A percentile compares a stretch with the other conserved stretches of the same genome.
phyloP scores from a whole-genome alignment of 2,888 invertebrate species.

The Vandiemenella viatica region DNA sequence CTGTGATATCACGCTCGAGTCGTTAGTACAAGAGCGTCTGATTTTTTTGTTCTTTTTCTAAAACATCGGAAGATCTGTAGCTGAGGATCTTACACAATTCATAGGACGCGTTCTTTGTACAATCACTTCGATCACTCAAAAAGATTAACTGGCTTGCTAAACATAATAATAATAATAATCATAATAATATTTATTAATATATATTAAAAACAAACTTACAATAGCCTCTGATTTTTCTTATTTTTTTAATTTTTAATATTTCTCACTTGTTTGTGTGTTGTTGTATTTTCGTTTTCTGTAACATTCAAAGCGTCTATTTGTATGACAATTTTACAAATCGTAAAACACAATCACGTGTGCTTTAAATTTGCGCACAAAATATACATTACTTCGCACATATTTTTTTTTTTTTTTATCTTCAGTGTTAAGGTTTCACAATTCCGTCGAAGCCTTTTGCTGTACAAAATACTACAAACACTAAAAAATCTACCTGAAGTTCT shows the following conservation, averaged over 20 bases:
- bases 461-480: conserved; percentile 31
- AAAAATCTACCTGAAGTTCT: conserved; percentile 20
- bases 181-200: conserved; percentile 11
- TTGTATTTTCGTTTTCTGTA: conserved; percentile 7
- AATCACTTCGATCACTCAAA: conserved; percentile 4
- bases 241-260: neutral
- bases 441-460: conserved; percentile 21
- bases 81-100: neutral
- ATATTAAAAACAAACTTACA: conserved; percentile 11
- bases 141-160: neutral
- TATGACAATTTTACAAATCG: conserved; percentile 16
- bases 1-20: neutral
- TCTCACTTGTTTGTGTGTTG: conserved; percentile 2
- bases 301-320: conserved; percentile 18
- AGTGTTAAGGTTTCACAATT: conserved; percentile 3
- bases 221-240: conserved; percentile 7
- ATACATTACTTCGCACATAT: conserved; percentile 12
- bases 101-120: conserved; percentile 3
- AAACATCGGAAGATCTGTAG: neutral
- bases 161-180: conserved; percentile 1
- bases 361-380: conserved; percentile 11
- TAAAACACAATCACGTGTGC: conserved; percentile 15
- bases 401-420: conserved; percentile 6
- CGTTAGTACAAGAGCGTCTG: neutral
- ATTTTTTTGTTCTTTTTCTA: neutral